Percentiles rank a stretch among this genome's conserved stretches.
Conservation (phyloP, 2,888 invertebrate species). For the Drosophila anomelani region DNA sequence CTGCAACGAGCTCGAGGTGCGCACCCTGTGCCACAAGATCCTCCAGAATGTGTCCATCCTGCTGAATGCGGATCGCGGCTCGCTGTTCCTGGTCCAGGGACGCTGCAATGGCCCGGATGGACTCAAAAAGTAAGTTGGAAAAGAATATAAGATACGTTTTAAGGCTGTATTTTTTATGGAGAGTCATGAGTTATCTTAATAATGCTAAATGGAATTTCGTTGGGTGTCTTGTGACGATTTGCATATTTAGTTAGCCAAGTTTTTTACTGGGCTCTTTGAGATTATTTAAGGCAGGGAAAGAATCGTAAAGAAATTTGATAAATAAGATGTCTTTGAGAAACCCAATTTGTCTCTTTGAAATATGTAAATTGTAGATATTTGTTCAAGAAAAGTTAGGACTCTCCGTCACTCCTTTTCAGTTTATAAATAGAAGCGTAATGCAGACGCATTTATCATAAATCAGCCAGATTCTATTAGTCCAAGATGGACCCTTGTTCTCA, state of each 20-base stretch:
- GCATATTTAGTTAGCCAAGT: not conserved
- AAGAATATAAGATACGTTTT: not conserved
- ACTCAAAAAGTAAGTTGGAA: conserved; percentile 84
- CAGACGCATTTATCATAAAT: conserved; percentile 16
- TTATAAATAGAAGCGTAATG: conserved; percentile 7
- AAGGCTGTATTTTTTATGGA: not conserved
- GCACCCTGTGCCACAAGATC: conserved; percentile 97
- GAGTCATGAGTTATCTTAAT: conserved; percentile 5
- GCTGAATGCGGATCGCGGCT: conserved; percentile 96
- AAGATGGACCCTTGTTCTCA: not conserved
- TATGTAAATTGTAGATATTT: not conserved
- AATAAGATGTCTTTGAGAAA: too few relatives aligned
- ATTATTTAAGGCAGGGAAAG: not conserved
- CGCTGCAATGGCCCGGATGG: conserved; percentile 85
- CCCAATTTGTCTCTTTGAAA: not conserved
- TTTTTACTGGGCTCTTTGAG: not conserved
- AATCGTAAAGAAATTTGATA: not conserved
- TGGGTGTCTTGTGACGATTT: not conserved
- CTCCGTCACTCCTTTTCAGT: not conserved
- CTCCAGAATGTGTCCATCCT: conserved; percentile 96
- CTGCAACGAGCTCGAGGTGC: conserved; percentile 97
- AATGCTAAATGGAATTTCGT: conserved; percentile 5
- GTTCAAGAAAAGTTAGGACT: not conserved
- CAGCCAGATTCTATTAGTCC: not conserved
- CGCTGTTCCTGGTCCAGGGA: conserved; percentile 95